A percentile compares a stretch with the other conserved stretches of the same genome.
These are phyloP conservation scores for Oreamnos americanus DNA, from an alignment of 2,113 vertebrate genomes.

Conservation along the genomic window DNA sequence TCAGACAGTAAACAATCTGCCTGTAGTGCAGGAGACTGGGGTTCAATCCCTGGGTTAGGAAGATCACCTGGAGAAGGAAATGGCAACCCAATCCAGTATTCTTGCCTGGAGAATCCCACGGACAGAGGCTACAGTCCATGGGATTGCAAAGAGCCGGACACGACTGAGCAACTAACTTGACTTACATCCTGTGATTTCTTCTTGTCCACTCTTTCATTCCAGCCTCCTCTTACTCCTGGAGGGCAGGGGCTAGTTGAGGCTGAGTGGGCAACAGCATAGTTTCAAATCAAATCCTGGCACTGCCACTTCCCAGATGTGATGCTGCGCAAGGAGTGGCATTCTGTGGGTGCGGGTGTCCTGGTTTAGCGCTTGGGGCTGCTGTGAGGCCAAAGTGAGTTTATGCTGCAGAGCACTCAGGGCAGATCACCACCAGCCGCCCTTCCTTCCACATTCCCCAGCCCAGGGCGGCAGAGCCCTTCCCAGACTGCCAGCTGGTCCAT, in stretches of 20 bases:
- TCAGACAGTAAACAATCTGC: background rate
- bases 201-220: background rate
- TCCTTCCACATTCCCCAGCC: background rate
- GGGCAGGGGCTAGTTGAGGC: background rate
- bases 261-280: background rate
- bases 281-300: background rate
- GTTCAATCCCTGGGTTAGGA: background rate
- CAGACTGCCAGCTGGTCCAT: background rate
- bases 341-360: background rate
- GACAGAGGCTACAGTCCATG: background rate
- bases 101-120: background rate
- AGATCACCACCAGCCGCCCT: background rate
- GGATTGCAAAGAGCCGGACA: background rate
- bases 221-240: background rate
- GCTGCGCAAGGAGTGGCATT: background rate
- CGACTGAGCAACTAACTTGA: background rate
- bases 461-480: background rate
- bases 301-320: background rate
- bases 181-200: accelerated
- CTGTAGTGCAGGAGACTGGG: background rate
- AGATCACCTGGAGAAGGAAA: background rate
- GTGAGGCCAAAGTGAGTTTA: background rate
- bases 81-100: background rate
- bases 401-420: background rate
- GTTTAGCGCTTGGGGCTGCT: background rate